phyloP scores from a whole-genome alignment of 2,797 vertebrate genomes.

The Takifugu ocellatus region DNA sequence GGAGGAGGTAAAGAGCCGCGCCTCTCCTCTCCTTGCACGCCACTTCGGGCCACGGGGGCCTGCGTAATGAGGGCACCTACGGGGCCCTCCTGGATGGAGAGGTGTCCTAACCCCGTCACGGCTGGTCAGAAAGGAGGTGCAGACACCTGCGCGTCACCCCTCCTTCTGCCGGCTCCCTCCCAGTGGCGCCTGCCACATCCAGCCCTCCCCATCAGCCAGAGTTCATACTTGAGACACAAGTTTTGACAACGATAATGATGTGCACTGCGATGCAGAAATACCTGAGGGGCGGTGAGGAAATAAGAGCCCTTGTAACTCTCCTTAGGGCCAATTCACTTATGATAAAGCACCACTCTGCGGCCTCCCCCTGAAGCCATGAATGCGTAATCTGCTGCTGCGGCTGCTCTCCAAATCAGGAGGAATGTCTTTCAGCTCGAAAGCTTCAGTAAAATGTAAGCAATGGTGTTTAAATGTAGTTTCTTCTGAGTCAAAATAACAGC shows the following conservation, averaged over 20 bases:
- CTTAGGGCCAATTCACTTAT: constrained; percentile 43
- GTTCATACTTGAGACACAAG: constrained; percentile 50
- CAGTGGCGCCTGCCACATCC: constrained; percentile 32
- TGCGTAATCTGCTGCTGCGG: constrained; percentile 30
- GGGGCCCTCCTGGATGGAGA: constrained; percentile 74
- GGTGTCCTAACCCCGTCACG: constrained; percentile 67
- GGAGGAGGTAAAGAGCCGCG: constrained; percentile 52
- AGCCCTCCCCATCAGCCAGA: constrained; percentile 31
- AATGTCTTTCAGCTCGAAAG: neutral
- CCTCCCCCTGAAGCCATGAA: constrained; percentile 36
- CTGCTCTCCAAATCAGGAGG: constrained; percentile 9
- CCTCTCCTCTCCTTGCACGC: constrained; percentile 53
- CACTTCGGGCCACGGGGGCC: constrained; percentile 62
- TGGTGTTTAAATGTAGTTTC: too few species aligned
- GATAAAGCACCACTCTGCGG: constrained; percentile 31
- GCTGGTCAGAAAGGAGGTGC: constrained; percentile 58
- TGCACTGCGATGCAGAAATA: constrained; percentile 55
- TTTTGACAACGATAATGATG: constrained; percentile 72
- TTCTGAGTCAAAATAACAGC: constrained; percentile 1
- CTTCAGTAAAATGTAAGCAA: too few species aligned
- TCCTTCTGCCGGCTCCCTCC: constrained; percentile 17
- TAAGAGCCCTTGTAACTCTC: constrained; percentile 28
- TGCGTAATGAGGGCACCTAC: constrained; percentile 76
- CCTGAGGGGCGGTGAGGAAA: constrained; percentile 42
- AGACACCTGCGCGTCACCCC: constrained; percentile 54